Base-by-base conservation (phyloP, 2,888 invertebrate species). In the Drosophila ustulata region DNA sequence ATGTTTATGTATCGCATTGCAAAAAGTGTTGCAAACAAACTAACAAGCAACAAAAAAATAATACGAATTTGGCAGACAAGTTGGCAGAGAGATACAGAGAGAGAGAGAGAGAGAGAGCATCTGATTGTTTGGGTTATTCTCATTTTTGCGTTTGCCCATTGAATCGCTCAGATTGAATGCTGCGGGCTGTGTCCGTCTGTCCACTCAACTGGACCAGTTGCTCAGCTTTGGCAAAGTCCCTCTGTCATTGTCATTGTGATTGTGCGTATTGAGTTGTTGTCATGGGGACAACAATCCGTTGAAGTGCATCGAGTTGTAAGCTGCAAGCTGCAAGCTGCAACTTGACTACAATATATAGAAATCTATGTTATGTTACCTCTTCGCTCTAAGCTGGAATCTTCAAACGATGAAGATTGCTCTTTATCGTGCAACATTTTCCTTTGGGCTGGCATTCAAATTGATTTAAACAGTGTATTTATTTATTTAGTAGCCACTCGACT, bases 91-190 rank as follows among this genome's bases (percentile, higher is more conserved):
- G n/a, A 18, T 18, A 18, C 18, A 2, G 7, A 41, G 37, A 39
- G 23, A 13, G 49, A n/a, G 57, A 4, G 28, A 41, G 6, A 28
- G 11, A 6, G 34, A 0, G 11, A 5, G 30, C 13, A 23, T 49
- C 37, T 71, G 65, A 71, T 76, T 75, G 71, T 75, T 66, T 71
- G 57, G 57, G 45, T 51, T 71, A 71, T 76, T 71, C 61, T 74
- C 55, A 66, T 71, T 72, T 77, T 66, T 72, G 62, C 45, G 66
- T 56, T 62, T 49, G 55, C 34, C 80, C 80, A 79, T 79, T 79
- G 80, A 79, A 78, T 62, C 25, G 62, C 71, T 71, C 62, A 71
- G 76, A 78, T 75, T 78, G 68, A 79, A 75, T 68, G 71, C 71
- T 63, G 37, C 49, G 58, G 62, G 62, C 46, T 32, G 56, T 7